Evolutionary conservation across 2,888 invertebrate species (phyloP).

Genomic region (Cotesia congregata): DNA sequence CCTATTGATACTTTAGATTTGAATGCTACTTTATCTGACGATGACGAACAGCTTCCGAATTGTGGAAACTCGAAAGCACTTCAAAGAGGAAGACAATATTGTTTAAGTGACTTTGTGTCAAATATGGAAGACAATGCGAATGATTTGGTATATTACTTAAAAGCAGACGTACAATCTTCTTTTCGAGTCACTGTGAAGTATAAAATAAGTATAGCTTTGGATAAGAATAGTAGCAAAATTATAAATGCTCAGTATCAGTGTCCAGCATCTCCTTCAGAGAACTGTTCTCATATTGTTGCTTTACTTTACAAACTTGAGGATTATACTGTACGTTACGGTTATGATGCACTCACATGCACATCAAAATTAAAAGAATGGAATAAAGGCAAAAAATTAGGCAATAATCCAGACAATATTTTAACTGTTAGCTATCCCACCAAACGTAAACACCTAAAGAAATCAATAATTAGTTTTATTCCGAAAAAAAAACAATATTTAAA

Average conservation of each 20-base stretch:
- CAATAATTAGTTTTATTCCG: background rate
- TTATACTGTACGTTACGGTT: slow-evolving; percentile 35
- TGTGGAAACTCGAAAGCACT: slow-evolving; percentile 38
- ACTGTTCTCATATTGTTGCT: slow-evolving; percentile 36
- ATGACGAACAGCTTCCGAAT: slow-evolving; percentile 25
- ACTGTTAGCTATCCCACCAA: slow-evolving; percentile 15
- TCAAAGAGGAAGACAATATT: slow-evolving; percentile 33
- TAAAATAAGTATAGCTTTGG: slow-evolving; percentile 10
- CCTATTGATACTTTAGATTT: background rate
- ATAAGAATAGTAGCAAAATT: slow-evolving; percentile 14
- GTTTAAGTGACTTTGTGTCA: slow-evolving; percentile 21
- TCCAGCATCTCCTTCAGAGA: slow-evolving; percentile 33
- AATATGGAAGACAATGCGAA: slow-evolving; percentile 21
- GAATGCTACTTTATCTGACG: background rate
- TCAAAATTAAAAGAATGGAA: slow-evolving; percentile 37
- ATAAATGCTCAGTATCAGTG: slow-evolving; percentile 37
- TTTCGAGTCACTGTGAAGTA: slow-evolving; percentile 1
- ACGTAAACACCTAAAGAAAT: background rate
- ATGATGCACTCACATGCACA: slow-evolving; percentile 24
- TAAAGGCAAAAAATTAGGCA: slow-evolving; percentile 30
- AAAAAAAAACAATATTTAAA: background rate
- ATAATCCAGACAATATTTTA: slow-evolving; percentile 32
- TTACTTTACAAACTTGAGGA: slow-evolving; percentile 35
- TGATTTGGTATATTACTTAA: slow-evolving; percentile 7
- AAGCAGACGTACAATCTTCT: slow-evolving; percentile 20